Evolutionary conservation across 1,140 invertebrate species (phyloP), one percentile per base, ranked within the genome.

Genomic region (Brachionus rotundiformis): DNA sequence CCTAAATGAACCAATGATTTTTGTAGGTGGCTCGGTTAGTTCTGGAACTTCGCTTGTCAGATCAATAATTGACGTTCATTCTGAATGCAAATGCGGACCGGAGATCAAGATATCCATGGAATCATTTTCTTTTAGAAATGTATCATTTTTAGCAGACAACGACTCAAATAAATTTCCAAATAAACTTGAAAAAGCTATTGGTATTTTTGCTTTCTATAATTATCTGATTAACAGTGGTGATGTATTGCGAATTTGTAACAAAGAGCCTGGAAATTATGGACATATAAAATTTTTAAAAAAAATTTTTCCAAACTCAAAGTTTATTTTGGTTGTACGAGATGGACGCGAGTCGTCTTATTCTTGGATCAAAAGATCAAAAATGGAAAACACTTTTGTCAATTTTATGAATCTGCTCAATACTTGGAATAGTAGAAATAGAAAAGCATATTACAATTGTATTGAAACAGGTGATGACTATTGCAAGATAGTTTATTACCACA

Each of bases 21-120:
- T 98, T 89, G 96, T 98, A 86, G 96, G 96, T 29, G 96, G 96
- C 65, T 94, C 98, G 85, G 96, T 95, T 31, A 91, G 96, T 83
- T 96, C 94, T 63, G 96, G 96, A 19, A 98, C 96, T 1, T 98
- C 96, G 39, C 90, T 98, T 71, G 95, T 97, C 92, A 90, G 97
- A 86, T 96, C 95, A 82, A 96, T 99, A 94, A 89, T 99, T 75
- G 97, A 99, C 89, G 96, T 96, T 54, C 97, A 99, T 91, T 94
- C 94, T n/a, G 92, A 95, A 86, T 93, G 98, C 84, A 92, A 95
- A 88, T 99, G 97, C 89, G 96, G 96, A 6, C 95, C 98, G 88
- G 96, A 98, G 89, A 98, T 96, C 5, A 90, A 96, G 82, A 94
- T 99, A 59, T 96, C 98, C 86, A 96, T 96, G 29, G 90, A 95